Evolutionary conservation across 2,888 invertebrate species (phyloP).

Genomic region (Caradrina kadenii): DNA sequence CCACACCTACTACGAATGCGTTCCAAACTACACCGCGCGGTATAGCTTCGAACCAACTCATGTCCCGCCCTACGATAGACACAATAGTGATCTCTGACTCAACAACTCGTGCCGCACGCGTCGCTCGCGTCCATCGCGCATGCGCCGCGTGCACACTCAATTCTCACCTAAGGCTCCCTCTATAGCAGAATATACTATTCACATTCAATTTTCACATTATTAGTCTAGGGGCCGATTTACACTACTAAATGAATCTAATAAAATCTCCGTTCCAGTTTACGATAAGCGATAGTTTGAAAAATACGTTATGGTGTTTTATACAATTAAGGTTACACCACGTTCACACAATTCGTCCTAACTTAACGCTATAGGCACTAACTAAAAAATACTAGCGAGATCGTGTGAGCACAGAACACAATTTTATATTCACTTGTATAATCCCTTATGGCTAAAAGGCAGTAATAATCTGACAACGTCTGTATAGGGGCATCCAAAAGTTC

Average conservation of each 20-base stretch:
- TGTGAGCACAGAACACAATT: conserved; percentile 89
- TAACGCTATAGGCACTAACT: conserved; percentile 88
- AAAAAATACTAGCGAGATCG: conserved; percentile 90
- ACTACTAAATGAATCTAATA: conserved; percentile 76
- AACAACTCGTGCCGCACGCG: neutral
- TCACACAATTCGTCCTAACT: conserved; percentile 85
- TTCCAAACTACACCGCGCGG: conserved; percentile 48
- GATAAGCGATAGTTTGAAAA: conserved; percentile 74
- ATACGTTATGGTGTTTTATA: conserved; percentile 71
- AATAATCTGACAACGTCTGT: conserved; percentile 79
- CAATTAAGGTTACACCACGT: conserved; percentile 71
- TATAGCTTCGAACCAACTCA: conserved; percentile 58
- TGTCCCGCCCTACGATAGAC: conserved; percentile 62
- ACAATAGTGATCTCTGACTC: conserved; percentile 36
- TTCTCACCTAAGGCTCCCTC: conserved; percentile 71
- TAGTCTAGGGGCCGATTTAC: conserved; percentile 72
- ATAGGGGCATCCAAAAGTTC: conserved; percentile 81
- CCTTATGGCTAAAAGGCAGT: conserved; percentile 87
- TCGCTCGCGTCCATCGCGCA: conserved; percentile 7
- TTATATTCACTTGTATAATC: conserved; percentile 77
- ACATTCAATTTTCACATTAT: conserved; percentile 67
- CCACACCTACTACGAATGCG: conserved; percentile 67
- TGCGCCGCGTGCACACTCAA: no score
- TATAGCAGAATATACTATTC: conserved; percentile 63
- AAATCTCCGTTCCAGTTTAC: conserved; percentile 71